A percentile compares a stretch with the other conserved stretches of the same genome.
These are phyloP conservation scores for Phyllostomus hastatus DNA, from an alignment of 2,113 vertebrate genomes.

Conservation along the genomic window DNA sequence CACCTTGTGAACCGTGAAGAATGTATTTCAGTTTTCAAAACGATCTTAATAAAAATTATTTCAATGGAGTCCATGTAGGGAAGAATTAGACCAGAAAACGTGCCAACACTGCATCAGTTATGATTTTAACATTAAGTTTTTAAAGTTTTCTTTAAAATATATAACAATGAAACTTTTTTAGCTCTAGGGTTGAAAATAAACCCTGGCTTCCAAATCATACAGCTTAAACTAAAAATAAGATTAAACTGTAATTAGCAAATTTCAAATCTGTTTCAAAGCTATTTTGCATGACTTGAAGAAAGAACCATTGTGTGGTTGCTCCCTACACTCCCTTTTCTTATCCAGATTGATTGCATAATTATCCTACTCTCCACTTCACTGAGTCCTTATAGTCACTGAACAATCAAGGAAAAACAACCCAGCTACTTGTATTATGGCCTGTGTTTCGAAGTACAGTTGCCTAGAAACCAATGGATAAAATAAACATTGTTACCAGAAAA, in stretches of 20 bases:
- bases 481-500: background rate
- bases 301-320: conserved; percentile 42
- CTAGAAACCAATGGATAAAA: conserved; percentile 1
- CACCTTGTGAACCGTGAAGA: conserved; percentile 47
- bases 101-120: conserved; percentile 65
- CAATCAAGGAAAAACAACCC: background rate
- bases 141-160: conserved; percentile 49
- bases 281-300: conserved; percentile 41
- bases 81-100: conserved; percentile 59
- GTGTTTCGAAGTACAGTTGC: background rate
- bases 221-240: conserved; percentile 48
- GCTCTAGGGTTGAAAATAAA: conserved; percentile 45
- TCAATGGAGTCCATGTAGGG: conserved; percentile 47
- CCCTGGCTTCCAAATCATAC: conserved; percentile 42
- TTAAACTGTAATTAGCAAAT: conserved; percentile 59
- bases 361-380: background rate
- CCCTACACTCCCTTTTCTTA: background rate
- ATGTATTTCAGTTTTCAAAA: conserved; percentile 61
- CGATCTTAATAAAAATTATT: conserved; percentile 64
- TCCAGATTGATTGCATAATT: conserved; percentile 37
- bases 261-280: conserved; percentile 54
- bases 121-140: conserved; percentile 57
- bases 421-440: background rate
- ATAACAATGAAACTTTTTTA: conserved; percentile 43
- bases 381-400: background rate